Percentiles rank a stretch among this genome's conserved stretches.
Evolutionary conservation across 2,888 invertebrate species (phyloP).

Genomic region (Sphaerophoria taeniata): DNA sequence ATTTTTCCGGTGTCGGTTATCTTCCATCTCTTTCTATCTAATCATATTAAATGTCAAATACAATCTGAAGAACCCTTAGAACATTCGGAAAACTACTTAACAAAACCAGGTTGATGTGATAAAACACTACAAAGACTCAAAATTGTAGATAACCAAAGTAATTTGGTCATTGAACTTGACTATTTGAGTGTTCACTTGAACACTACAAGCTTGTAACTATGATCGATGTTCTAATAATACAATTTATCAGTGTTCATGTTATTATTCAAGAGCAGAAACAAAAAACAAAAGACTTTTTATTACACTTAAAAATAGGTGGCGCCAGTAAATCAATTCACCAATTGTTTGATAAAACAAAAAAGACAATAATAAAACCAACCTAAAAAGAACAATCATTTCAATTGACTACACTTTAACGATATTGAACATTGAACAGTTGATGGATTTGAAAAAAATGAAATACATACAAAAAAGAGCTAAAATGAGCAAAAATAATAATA

Average conservation of each 20-base stretch:
- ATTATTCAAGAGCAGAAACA: conserved; percentile 86
- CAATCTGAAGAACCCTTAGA: too few relatives aligned
- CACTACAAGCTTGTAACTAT: conserved; percentile 6
- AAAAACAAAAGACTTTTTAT: conserved; percentile 48
- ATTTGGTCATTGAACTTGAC: conserved; percentile 55
- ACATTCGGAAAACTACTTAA: too few relatives aligned
- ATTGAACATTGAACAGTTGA: conserved; percentile 65
- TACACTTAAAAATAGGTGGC: conserved; percentile 70
- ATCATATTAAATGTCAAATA: too few relatives aligned
- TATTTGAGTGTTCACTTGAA: conserved; percentile 2
- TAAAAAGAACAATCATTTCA: conserved; percentile 68
- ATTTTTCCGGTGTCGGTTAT: too few relatives aligned
- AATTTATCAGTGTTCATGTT: conserved; percentile 25
- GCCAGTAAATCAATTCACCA: conserved; percentile 71
- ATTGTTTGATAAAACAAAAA: conserved; percentile 63
- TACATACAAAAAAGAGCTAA: conserved; percentile 14
- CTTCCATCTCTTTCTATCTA: too few relatives aligned
- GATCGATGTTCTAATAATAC: conserved; percentile 24
- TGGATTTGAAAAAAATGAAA: conserved; percentile 68
- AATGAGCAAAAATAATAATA: conserved; percentile 3
- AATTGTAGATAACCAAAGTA: conserved; percentile 31
- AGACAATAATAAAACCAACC: conserved; percentile 4
- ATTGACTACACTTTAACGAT: conserved; percentile 70
- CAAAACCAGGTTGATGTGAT: too few relatives aligned
- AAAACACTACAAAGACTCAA: too few relatives aligned